Base-by-base conservation (phyloP, 2,113 vertebrate genomes). In the Muntiacus reevesi region DNA sequence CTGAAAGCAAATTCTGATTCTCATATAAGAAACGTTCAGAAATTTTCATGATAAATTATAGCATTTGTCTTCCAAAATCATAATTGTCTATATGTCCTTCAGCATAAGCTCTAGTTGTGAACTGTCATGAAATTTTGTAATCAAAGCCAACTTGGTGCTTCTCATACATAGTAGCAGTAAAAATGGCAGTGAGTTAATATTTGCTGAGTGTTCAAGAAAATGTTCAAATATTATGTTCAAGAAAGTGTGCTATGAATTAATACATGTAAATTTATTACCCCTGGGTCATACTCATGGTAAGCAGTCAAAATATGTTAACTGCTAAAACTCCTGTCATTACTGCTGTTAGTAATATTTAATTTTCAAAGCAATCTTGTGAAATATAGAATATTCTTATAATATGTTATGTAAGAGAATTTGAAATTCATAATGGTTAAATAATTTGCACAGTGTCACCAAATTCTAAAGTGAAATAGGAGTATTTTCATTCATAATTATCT, bases 51-150 rank as follows among this genome's bases (percentile, higher is more conserved):
- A 79, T 28, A 89, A 76, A 43, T 83, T 3, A 6, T 33, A 36
- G 7, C 47, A 92, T 59, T 89, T 95, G 6, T 95, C 10, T 12
- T 74, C 33, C 52, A 92, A 94, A 92, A 79, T 87, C 87, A 84
- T 30, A 71, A 93, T 95, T 89, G 45, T 89, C 40, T 45, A 45
- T 91, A n/a, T 33, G 47, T 85, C 33, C 54, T 92, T 92, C 28
- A 94, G 25, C 33, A 88, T 36, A 57, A 12, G 12, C 25, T 88
- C 7, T 45, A 64, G 30, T 93, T 96, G 50, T 97, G 57, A 57
- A 74, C 43, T 85, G 52, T 85, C 52, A 74, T 71, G 62, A 91
- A 79, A 95, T 91, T 96, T 97, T 88, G 82, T 93, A 79, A 93
- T 95, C 62, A 94, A 90, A 94, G 13, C 71, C 33, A 96, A 88